A percentile compares a stretch with the other conserved stretches of the same genome.
Conservation (phyloP, 1,140 invertebrate species). For the Parasteatoda tepidariorum region DNA sequence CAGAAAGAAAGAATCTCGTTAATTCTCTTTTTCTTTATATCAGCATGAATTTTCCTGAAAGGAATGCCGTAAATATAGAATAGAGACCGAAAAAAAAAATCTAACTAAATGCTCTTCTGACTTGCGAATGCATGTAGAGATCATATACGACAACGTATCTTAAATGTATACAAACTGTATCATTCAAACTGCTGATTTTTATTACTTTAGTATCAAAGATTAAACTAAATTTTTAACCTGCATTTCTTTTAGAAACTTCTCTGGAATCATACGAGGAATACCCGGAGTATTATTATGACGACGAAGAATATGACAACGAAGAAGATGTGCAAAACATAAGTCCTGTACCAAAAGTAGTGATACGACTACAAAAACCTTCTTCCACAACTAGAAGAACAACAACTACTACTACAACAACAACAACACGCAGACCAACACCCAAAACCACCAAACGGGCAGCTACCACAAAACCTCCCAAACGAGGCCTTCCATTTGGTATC, state of each 20-base stretch:
- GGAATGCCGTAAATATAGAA: too few species aligned
- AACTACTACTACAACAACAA: conserved; percentile 16
- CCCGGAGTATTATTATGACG: conserved; percentile 54
- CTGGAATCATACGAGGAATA: conserved; percentile 43
- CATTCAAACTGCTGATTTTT: too few species aligned
- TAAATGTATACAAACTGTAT: too few species aligned
- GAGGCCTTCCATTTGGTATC: conserved; percentile 42
- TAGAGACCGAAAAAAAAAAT: too few species aligned
- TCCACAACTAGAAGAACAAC: conserved; percentile 23
- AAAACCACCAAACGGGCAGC: conserved; percentile 14
- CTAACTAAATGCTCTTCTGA: too few species aligned
- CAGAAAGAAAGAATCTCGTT: too few species aligned
- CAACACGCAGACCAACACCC: neutral
- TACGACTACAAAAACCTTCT: conserved; percentile 31
- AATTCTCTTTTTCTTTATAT: too few species aligned
- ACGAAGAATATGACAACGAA: conserved; percentile 48
- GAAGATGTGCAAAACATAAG: conserved; percentile 31
- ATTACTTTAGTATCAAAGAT: too few species aligned
- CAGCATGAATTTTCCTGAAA: too few species aligned
- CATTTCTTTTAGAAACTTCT: conserved; percentile 19
- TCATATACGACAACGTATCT: too few species aligned
- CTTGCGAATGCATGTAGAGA: too few species aligned
- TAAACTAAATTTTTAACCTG: too few species aligned
- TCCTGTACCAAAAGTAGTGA: conserved; percentile 36
- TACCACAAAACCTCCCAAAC: conserved; percentile 22